These are phyloP conservation scores for Spodoptera littoralis DNA, from an alignment of 2,888 invertebrate species.

Conservation along the genomic window DNA sequence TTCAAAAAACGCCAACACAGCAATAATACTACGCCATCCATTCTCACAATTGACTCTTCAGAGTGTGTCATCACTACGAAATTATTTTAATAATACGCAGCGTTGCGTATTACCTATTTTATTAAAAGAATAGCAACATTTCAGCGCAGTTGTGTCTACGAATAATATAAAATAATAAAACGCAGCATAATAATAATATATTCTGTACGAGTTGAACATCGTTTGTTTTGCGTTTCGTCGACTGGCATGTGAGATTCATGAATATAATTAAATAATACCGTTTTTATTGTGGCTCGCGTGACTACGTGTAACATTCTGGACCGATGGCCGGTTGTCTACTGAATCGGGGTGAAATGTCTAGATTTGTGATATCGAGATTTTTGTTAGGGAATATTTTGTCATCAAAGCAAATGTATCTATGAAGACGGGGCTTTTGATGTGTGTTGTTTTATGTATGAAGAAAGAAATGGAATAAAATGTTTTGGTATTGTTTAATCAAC, in stretches of 20 bases:
- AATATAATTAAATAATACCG: conserved; percentile 43
- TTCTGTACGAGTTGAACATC: conserved; percentile 35
- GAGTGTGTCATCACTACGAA: conserved; percentile 10
- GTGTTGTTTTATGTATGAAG: too few species aligned
- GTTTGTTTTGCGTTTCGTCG: conserved; percentile 35
- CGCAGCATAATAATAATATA: conserved; percentile 31
- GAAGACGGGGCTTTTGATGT: too few species aligned
- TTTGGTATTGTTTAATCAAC: too few species aligned
- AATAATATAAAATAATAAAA: conserved; percentile 36
- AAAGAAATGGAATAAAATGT: too few species aligned
- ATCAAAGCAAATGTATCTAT: too few species aligned
- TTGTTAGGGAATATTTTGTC: background rate
- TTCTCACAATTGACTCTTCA: conserved; percentile 19
- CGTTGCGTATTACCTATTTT: conserved; percentile 13
- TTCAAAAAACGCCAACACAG: background rate
- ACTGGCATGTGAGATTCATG: conserved; percentile 52
- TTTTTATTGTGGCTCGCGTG: conserved; percentile 51
- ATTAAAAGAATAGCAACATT: conserved; percentile 29
- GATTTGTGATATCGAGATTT: conserved; percentile 11
- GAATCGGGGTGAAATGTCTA: background rate
- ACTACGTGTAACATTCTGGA: conserved; percentile 26
- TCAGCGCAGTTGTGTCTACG: conserved; percentile 7
- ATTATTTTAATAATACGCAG: conserved; percentile 30
- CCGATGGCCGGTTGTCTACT: conserved; percentile 28
- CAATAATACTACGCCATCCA: background rate